Base-by-base conservation (phyloP, 2,888 invertebrate species). In the Pharmacophagus antenor region DNA sequence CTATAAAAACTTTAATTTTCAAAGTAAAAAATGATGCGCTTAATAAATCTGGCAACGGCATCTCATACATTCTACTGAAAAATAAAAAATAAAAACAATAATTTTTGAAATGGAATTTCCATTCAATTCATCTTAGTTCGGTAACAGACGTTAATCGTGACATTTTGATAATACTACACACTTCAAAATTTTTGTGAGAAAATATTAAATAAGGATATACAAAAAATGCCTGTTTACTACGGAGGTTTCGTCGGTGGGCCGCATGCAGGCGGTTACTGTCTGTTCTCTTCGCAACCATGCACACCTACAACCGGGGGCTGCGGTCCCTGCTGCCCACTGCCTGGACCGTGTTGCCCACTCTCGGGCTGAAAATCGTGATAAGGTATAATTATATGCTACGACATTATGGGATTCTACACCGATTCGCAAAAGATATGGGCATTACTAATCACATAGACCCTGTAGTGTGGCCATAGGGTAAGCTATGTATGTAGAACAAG, bases 161-260 rank as follows among this genome's bases (percentile, higher is more conserved):
- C 31, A 10, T 31, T 31, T 31, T 12, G 10, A 15, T 3, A 10
- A 3, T 31, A 31, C 15, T 31, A 31, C 31, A n/a, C n/a, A 15
- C 31, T 12, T 10, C 3, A 31, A 31, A 31, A 12, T 31, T 31
- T 12, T 10, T 31, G 31, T 31, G 31, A 10, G 10, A 3, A 31
- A 10, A 12, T 31, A 31, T 2, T 31, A 12, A 3, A 31, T 31
- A 31, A 10, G 15, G 12, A 27, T 5, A 25, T 5, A 25, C 23
- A 25, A 17, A 41, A 17, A 42, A 42, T 87, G 87, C 79, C 82
- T 7, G 79, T 85, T 10, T 87, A 84, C 67, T 85, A 84, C 67
- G 86, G 87, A 56, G 86, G 86, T 3, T 86, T 71, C 48, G 75
- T 76, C n/a, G 86, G 87, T 5, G 85, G 88, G 0, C 77, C 81